These are phyloP conservation scores for Myotis pilosus DNA, from an alignment of 2,797 vertebrate genomes.

Conservation along the genomic window DNA sequence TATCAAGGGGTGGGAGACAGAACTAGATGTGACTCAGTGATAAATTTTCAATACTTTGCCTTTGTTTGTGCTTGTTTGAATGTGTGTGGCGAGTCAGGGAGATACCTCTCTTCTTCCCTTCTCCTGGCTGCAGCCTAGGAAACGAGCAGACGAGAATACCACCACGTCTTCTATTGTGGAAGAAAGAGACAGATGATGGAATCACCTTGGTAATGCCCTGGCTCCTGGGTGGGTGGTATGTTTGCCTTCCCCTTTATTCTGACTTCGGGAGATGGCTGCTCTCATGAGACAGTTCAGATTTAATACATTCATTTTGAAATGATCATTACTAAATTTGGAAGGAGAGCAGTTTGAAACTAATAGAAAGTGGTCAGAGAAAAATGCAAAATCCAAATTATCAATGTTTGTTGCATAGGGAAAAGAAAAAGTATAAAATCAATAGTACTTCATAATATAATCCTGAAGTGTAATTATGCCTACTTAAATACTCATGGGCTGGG, in stretches of 20 bases:
- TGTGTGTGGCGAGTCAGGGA: background rate
- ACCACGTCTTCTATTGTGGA: background rate
- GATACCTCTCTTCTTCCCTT: background rate
- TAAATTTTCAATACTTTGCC: background rate
- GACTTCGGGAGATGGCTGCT: background rate
- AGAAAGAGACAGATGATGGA: slow-evolving; percentile 21
- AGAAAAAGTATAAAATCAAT: background rate
- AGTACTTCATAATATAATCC: background rate
- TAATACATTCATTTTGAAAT: slow-evolving; percentile 46
- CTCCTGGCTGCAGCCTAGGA: slow-evolving; percentile 1
- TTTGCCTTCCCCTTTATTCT: slow-evolving; percentile 49
- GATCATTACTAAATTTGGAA: slow-evolving; percentile 55
- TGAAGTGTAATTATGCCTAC: background rate
- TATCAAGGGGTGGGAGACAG: background rate
- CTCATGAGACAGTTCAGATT: slow-evolving; percentile 32
- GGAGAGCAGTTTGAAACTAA: slow-evolving; percentile 9
- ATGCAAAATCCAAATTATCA: background rate
- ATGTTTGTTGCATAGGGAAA: slow-evolving; percentile 4
- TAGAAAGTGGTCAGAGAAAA: slow-evolving; percentile 43
- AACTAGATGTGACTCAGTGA: background rate
- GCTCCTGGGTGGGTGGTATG: background rate
- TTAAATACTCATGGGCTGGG: background rate
- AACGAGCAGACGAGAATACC: background rate
- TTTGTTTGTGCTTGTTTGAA: background rate
- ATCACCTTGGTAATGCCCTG: slow-evolving; percentile 31